phyloP scores from a whole-genome alignment of 2,113 vertebrate genomes.

The Xyrauchen texanus region DNA sequence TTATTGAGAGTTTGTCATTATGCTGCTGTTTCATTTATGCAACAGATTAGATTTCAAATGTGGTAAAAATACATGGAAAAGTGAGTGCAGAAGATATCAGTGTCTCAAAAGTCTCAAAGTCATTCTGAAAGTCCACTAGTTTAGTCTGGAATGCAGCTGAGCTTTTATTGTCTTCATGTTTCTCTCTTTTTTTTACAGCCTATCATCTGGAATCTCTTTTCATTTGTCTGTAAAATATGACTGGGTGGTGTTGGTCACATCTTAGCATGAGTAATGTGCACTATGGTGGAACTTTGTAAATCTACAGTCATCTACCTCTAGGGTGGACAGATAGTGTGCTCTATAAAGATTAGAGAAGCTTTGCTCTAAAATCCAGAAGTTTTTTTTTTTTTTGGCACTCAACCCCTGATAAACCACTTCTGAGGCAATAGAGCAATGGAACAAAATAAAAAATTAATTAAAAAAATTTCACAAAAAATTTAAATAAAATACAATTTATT shows the following conservation, averaged over 20 bases:
- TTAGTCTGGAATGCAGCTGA: conserved; percentile 31
- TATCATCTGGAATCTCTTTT: conserved; percentile 43
- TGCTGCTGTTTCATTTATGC: background rate
- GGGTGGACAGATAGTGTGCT: background rate
- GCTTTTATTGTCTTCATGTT: conserved; percentile 10
- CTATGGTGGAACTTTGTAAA: conserved; percentile 7
- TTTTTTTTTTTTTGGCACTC: too few relatives aligned
- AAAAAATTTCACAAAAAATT: too few relatives aligned
- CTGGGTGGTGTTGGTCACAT: conserved; percentile 2
- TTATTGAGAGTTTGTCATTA: background rate
- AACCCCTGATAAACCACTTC: background rate
- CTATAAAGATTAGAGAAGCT: background rate
- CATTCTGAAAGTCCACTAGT: conserved; percentile 19
- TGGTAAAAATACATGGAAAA: background rate
- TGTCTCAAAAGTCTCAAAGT: background rate
- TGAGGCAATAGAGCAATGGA: background rate
- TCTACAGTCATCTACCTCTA: background rate
- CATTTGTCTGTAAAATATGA: conserved; percentile 25
- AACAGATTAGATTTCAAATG: background rate
- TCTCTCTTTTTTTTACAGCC: conserved; percentile 10
- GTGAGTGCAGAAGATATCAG: background rate
- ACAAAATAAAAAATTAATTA: too few relatives aligned
- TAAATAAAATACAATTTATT: too few relatives aligned
- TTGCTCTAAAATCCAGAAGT: background rate
- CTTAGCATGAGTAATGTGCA: conserved; percentile 3